These are phyloP conservation scores for Porites rus DNA, from an alignment of 92 coral and sea anemone species.

Conservation along the genomic window DNA sequence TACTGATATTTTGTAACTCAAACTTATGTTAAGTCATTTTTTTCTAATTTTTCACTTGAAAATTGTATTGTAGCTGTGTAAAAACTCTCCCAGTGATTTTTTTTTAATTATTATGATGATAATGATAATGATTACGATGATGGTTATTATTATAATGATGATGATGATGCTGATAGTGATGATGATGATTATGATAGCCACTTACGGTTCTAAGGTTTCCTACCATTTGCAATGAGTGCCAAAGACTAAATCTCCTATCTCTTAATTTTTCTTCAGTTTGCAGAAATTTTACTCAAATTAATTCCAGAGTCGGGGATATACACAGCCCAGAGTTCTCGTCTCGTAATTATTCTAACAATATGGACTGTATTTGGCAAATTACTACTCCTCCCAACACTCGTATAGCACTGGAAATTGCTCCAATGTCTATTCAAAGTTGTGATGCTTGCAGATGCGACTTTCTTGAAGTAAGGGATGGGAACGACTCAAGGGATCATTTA, in stretches of 20 bases:
- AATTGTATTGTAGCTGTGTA: too few species aligned
- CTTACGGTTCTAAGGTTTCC: too few species aligned
- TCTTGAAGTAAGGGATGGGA: constrained; percentile 78
- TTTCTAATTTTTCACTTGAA: too few species aligned
- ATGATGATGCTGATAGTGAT: too few species aligned
- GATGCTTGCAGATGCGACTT: constrained; percentile 72
- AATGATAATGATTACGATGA: too few species aligned
- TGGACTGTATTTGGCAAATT: constrained; percentile 66
- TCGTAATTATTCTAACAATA: constrained; percentile 42
- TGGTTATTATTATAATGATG: too few species aligned
- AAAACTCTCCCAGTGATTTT: too few species aligned
- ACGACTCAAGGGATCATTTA: constrained; percentile 29
- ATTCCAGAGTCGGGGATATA: constrained; percentile 36
- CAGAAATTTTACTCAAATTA: constrained; percentile 32
- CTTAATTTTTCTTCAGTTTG: constrained; percentile 48
- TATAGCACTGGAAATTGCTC: constrained; percentile 32
- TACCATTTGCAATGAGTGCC: not conserved
- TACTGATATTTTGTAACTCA: too few species aligned
- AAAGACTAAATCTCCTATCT: not conserved
- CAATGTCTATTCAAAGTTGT: constrained; percentile 64
- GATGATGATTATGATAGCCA: too few species aligned
- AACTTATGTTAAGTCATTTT: too few species aligned
- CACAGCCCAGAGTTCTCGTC: constrained; percentile 53
- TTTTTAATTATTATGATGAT: too few species aligned
- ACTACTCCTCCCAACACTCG: constrained; percentile 47